Base-by-base conservation (phyloP, 2,113 vertebrate species). In the Psittacula cyanocephala region DNA sequence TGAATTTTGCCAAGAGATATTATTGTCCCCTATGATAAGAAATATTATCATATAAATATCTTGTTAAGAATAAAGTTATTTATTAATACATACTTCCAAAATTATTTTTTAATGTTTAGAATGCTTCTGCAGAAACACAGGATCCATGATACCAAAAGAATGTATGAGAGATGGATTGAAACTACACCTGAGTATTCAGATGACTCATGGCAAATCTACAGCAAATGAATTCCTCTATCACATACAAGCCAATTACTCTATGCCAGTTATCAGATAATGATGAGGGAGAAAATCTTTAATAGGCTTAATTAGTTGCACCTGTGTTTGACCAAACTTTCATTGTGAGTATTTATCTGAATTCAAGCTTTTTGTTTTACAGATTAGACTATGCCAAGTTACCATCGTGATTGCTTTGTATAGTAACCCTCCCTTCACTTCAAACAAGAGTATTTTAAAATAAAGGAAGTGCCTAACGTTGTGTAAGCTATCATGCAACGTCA, bases 121-220 rank as follows among this genome's bases (percentile, higher is more conserved):
- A 59, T 24, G 6, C 5, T 90, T 57, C 37, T 81, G 17, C 49
- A 31, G 23, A 77, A 76, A 88, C 15, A 52, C 10, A 35, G 5
- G 11, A 68, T 41, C 5, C 39, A 75, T 12, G 35, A 9, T 33
- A 33, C 16, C 0, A 0, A n/a, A 75, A 44, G 9, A 49, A 24
- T 16, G 6, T 44, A 10, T 4, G 7, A 72, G 27, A 57, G 25
- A 57, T 0, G 0, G 17, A 43, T 41, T 68, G 10, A 77, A 11
- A 9, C 13, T 70, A 55, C 4, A 71, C 2, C 6, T 71, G 15
- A 50, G 24, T 20, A 53, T 74, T 86, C 60, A 37, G 50, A 35
- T 16, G 5, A 55, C 7, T 72, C 69, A 6, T 6, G 17, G 18
- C 6, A 50, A 16, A 35, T 57, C 60, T 71, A 28, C 62, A 19